phyloP scores from a whole-genome alignment of 2,113 vertebrate genomes.

The Eleginops maclovinus region DNA sequence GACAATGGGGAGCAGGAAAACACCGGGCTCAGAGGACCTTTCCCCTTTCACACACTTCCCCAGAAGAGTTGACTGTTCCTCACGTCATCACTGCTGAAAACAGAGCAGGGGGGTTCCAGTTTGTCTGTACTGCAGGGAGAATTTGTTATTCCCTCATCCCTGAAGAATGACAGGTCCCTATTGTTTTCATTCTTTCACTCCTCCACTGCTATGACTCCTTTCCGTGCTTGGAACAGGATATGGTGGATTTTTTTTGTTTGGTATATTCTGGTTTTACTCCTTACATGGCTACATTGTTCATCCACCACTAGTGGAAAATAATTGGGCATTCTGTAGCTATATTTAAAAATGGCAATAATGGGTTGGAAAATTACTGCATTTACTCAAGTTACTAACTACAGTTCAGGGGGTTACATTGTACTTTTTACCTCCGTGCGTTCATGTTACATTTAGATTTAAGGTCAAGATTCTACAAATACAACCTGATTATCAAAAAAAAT shows the following conservation, averaged over 20 bases:
- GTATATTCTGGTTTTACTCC: conserved; percentile 53
- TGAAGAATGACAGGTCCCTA: conserved; percentile 80
- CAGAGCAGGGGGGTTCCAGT: conserved; percentile 45
- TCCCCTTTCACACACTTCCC: conserved; percentile 77
- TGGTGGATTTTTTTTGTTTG: conserved; percentile 45
- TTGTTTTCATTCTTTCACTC: conserved; percentile 78
- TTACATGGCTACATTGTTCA: conserved; percentile 64
- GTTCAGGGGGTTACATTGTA: background rate
- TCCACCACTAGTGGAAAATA: conserved; percentile 23
- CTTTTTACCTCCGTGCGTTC: background rate
- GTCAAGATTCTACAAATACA: background rate
- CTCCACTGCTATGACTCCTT: conserved; percentile 71
- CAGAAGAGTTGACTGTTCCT: conserved; percentile 38
- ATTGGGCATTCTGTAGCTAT: conserved; percentile 34
- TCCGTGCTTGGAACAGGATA: conserved; percentile 70
- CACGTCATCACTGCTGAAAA: conserved; percentile 75
- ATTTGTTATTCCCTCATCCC: conserved; percentile 79
- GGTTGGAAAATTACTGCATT: conserved; percentile 19
- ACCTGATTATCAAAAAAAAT: background rate
- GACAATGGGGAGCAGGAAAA: conserved; percentile 83
- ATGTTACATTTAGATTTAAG: background rate
- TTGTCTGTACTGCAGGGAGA: conserved; percentile 61
- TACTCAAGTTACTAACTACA: background rate
- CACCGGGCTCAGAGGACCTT: conserved; percentile 66
- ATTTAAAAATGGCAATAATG: conserved; percentile 34